Base-by-base conservation (phyloP, 2,888 invertebrate species). In the Tetramorium bicarinatum region DNA sequence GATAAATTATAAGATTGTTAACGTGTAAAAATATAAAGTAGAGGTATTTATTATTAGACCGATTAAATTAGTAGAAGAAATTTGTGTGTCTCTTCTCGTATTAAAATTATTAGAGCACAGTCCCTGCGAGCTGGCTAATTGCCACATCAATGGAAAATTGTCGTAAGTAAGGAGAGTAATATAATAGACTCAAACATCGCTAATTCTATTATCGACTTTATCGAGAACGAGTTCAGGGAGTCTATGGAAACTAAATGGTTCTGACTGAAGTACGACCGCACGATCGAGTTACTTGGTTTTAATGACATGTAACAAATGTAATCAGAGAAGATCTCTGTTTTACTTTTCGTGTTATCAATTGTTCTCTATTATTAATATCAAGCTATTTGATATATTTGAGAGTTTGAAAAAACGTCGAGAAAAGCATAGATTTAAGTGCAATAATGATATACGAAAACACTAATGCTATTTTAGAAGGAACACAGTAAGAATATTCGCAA, bases 181-280 rank as follows among this genome's bases (percentile, higher is more conserved):
- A 79, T 79, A 34, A 79, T 59, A 59, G 79, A 72, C 25, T 80
- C 74, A 74, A 79, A 80, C 74, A 59, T 80, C 75, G 47, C 18
- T 80, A 80, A 80, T 80, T 80, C 74, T 59, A 74, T 80, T 74
- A 74, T 79, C 71, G 79, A 69, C 77, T 67, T 77, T 77, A 77
- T 79, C 59, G 79, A 59, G 59, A 72, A 80, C 59, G 59, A 59
- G 74, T 72, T 47, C 56, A n/a, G 18, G 2, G 8, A 56, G 82
- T 82, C 66, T 64, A 77, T 77, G 79, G 79, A 54, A 77, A 79
- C 56, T 59, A 79, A 82, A 49, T 54, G 21, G 56, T 56, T 82
- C 47, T 62, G 62, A 64, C 49, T 62, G 15, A 64, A 56, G 56
- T 66, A 47, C 34, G 64, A 66, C 47, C 54, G 41, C 44, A 61